A percentile compares a stretch with the other conserved stretches of the same genome.
Evolutionary conservation across 2,113 vertebrate species (phyloP).

Genomic region (Amphiprion ocellaris): DNA sequence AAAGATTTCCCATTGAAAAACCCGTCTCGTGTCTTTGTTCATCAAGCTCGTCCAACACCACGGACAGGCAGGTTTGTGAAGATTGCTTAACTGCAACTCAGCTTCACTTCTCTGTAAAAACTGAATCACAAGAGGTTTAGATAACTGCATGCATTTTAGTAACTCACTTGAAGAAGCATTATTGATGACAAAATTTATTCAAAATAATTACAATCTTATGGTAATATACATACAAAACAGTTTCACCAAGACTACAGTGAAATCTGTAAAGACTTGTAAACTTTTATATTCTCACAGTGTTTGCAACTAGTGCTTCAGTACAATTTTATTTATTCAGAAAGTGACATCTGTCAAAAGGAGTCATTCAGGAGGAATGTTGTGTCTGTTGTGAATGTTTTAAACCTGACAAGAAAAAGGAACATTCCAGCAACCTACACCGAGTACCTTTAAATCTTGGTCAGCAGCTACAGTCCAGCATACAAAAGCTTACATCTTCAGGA

Average conservation of each 20-base stretch:
- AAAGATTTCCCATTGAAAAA: constrained; percentile 15
- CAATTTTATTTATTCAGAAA: constrained; percentile 18
- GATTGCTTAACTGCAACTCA: not conserved
- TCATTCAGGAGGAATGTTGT: not conserved
- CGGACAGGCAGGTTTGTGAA: not conserved
- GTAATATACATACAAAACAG: constrained; percentile 43
- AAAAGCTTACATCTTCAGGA: constrained; percentile 5
- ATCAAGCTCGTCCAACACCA: not conserved
- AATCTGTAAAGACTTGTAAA: constrained; percentile 54
- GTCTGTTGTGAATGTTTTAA: not conserved
- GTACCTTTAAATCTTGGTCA: not conserved
- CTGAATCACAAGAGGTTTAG: not conserved
- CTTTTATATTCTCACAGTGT: constrained; percentile 45
- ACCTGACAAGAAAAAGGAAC: not conserved
- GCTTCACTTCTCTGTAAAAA: not conserved
- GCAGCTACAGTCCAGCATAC: constrained; percentile 5
- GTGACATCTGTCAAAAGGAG: not conserved
- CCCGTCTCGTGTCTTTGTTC: constrained; percentile 8
- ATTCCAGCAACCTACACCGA: constrained; percentile 43
- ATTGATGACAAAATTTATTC: constrained; percentile 75
- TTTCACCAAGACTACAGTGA: constrained; percentile 17
- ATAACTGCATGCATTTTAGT: not conserved
- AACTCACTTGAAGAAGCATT: not conserved
- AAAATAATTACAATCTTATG: constrained; percentile 60
- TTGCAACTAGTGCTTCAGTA: constrained; percentile 34